Percentiles rank a stretch among this genome's conserved stretches.
Conservation (phyloP, 2,797 vertebrate genomes). For the Acanthis flammea region DNA sequence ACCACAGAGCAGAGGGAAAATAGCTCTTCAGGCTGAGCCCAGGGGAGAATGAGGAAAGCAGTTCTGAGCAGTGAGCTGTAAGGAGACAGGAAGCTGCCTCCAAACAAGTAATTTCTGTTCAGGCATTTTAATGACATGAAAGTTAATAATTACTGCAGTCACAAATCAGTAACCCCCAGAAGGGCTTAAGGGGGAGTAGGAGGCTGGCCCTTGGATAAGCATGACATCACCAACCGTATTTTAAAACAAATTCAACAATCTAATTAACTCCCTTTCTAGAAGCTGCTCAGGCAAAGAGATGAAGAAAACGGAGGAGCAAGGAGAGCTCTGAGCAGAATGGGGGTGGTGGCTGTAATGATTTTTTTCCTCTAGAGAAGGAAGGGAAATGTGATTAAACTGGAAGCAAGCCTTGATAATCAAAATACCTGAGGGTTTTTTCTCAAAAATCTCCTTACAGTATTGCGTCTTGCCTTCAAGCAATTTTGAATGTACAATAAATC, state of each 20-base stretch:
- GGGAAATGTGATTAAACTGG: constrained; percentile 28
- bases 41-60: neutral
- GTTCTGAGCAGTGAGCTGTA: neutral
- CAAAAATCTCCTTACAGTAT: neutral
- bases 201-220: neutral
- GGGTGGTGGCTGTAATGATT: neutral
- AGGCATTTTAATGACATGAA: constrained; percentile 13
- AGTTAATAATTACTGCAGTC: neutral
- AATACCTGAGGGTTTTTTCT: constrained; percentile 29
- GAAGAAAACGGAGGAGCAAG: neutral
- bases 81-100: neutral
- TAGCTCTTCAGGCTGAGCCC: neutral
- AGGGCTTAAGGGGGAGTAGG: neutral
- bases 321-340: neutral
- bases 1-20: neutral
- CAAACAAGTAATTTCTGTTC: neutral
- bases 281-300: neutral
- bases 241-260: neutral
- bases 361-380: constrained; percentile 6
- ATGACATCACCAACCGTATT: neutral
- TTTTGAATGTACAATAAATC: constrained; percentile 15
- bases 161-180: neutral
- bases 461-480: neutral
- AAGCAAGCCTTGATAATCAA: neutral
- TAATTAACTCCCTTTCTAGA: constrained; percentile 26